These are phyloP conservation scores for Meloidogyne hapla DNA, from an alignment of 1,140 invertebrate genomes.

Conservation along the genomic window DNA sequence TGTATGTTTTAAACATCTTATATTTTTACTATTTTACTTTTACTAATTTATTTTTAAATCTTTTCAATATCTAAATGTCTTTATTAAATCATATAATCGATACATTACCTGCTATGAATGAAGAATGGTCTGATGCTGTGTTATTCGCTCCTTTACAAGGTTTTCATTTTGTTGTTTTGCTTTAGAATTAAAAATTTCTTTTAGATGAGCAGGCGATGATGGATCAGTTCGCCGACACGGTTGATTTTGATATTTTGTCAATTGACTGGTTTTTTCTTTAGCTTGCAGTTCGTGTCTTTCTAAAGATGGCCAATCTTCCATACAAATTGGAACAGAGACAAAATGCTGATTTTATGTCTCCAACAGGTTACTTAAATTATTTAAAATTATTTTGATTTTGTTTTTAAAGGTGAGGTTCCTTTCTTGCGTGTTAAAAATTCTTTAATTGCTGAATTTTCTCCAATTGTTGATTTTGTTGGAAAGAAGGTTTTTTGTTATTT, in stretches of 20 bases:
- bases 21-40: too few relatives aligned
- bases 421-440: slow-evolving; percentile 85
- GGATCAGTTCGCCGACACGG: slow-evolving; percentile 57
- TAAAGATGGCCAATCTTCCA: slow-evolving; percentile 85
- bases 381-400: slow-evolving; percentile 42
- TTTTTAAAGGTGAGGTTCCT: slow-evolving; percentile 74
- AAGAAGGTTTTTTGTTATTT: slow-evolving; percentile 71
- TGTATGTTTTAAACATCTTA: too few relatives aligned
- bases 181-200: slow-evolving; percentile 30
- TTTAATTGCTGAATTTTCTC: slow-evolving; percentile 83
- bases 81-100: neutral
- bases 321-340: slow-evolving; percentile 73
- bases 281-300: slow-evolving; percentile 71
- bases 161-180: slow-evolving; percentile 27
- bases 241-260: neutral
- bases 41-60: too few relatives aligned
- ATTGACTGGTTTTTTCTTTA: slow-evolving; percentile 20
- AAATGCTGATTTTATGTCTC: slow-evolving; percentile 94
- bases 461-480: slow-evolving; percentile 82
- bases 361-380: slow-evolving; percentile 71
- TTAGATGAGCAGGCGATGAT: slow-evolving; percentile 60
- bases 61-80: neutral
- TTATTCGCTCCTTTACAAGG: slow-evolving; percentile 54
- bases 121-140: slow-evolving; percentile 54
- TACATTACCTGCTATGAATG: slow-evolving; percentile 25